Conservation (phyloP, 1,140 invertebrate genomes). For the Samia ricini region DNA sequence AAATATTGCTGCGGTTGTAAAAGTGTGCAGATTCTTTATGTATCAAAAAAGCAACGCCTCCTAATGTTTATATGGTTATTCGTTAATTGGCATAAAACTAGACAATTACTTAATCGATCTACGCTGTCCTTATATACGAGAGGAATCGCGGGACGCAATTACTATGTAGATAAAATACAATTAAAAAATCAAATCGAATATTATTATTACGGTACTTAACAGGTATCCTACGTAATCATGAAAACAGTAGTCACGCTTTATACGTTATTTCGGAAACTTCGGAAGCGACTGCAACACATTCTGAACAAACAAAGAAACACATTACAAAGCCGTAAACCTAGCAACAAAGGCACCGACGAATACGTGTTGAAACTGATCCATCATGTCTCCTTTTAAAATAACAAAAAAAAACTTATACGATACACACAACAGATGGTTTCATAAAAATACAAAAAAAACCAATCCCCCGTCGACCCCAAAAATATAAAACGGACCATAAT, state of each 20-base stretch:
- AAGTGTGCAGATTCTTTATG: too few relatives aligned
- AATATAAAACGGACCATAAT: constrained; percentile 54
- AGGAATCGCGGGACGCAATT: background rate
- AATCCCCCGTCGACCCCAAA: constrained; percentile 48
- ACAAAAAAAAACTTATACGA: constrained; percentile 70
- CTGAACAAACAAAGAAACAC: constrained; percentile 76
- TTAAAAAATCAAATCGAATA: background rate
- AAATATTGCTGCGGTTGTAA: too few relatives aligned
- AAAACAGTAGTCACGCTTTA: background rate
- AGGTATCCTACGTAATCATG: background rate
- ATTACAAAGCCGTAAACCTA: constrained; percentile 75
- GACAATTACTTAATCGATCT: too few relatives aligned
- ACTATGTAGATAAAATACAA: too few relatives aligned
- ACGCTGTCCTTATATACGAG: too few relatives aligned
- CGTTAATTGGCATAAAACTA: too few relatives aligned
- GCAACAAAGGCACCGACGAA: constrained; percentile 71
- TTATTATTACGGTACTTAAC: background rate
- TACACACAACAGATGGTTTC: constrained; percentile 73
- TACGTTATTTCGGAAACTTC: constrained; percentile 39
- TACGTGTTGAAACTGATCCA: constrained; percentile 77
- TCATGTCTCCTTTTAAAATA: constrained; percentile 77
- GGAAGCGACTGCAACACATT: constrained; percentile 61
- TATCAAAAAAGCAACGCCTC: too few relatives aligned
- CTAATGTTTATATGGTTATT: too few relatives aligned
- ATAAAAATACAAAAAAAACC: constrained; percentile 72